Conservation (phyloP, 2,797 vertebrate genomes). For the Danio choprae region DNA sequence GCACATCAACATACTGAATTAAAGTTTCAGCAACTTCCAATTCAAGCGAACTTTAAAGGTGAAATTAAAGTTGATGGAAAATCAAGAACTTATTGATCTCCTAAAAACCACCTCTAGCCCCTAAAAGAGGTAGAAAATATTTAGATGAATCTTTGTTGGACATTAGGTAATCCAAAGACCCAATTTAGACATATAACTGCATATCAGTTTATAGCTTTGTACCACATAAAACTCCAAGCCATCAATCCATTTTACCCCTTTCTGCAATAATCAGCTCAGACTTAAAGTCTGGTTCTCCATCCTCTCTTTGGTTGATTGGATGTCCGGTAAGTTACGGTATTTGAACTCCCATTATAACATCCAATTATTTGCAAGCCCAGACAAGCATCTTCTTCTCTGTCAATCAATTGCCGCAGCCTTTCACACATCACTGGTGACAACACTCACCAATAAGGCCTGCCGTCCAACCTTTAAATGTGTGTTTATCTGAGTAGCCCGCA, state of each 20-base stretch:
- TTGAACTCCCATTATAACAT: conserved; percentile 37
- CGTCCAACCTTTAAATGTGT: conserved; percentile 19
- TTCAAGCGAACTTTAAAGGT: too few relatives aligned
- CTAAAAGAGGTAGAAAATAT: neutral
- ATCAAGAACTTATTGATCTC: neutral
- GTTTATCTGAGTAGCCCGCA: conserved; percentile 36
- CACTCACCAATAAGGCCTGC: neutral
- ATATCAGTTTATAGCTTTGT: neutral
- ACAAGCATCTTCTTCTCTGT: conserved; percentile 35
- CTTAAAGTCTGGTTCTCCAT: neutral
- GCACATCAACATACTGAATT: too few relatives aligned
- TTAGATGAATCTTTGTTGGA: neutral
- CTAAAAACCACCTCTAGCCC: neutral
- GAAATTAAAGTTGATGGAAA: too few relatives aligned
- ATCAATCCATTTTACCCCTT: neutral
- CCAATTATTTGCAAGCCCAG: conserved; percentile 25
- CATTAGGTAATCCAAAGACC: neutral
- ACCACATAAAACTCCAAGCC: neutral
- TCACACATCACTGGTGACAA: conserved; percentile 31
- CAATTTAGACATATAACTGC: neutral
- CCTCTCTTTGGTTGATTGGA: conserved; percentile 12
- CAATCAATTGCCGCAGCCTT: conserved; percentile 37
- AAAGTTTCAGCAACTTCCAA: too few relatives aligned
- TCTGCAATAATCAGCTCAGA: neutral
- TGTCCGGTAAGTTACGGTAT: conserved; percentile 12